phyloP scores from a whole-genome alignment of 2,888 invertebrate species.

The Sabatieria punctata region DNA sequence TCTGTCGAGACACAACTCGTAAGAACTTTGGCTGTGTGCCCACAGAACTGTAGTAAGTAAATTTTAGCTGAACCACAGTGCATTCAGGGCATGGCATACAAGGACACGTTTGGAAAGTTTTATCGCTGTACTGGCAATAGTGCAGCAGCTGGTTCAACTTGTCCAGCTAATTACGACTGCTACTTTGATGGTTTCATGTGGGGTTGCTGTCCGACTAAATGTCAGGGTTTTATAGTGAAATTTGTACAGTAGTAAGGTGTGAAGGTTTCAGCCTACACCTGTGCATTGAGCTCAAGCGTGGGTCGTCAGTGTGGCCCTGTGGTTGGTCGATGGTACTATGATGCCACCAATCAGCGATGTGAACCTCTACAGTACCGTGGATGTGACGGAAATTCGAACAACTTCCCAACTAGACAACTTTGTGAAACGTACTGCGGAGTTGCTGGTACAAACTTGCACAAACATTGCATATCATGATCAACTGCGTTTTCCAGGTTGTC shows the following conservation, averaged over 20 bases:
- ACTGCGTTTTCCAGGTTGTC: no score
- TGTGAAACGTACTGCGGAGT: slow-evolving; percentile 26
- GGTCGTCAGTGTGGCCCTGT: slow-evolving; percentile 23
- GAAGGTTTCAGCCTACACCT: slow-evolving; percentile 18
- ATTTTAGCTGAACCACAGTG: slow-evolving; percentile 19
- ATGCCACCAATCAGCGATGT: not conserved
- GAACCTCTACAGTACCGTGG: no score
- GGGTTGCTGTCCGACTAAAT: slow-evolving; percentile 23
- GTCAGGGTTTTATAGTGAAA: no score
- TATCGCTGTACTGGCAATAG: slow-evolving; percentile 18
- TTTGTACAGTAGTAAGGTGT: no score
- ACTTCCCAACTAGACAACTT: slow-evolving; percentile 20
- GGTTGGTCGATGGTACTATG: not conserved
- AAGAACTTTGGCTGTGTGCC: not conserved
- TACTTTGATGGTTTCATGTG: slow-evolving; percentile 19
- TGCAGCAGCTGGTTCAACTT: slow-evolving; percentile 10
- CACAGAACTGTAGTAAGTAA: no score
- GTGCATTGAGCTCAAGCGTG: slow-evolving; percentile 20
- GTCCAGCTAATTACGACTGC: slow-evolving; percentile 24
- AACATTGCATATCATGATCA: no score
- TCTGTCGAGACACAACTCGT: slow-evolving; percentile 21
- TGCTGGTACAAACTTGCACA: no score
- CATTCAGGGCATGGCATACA: slow-evolving; percentile 21
- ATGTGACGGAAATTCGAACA: slow-evolving; percentile 24
- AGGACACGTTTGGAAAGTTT: slow-evolving; percentile 19